Percentiles rank a stretch among this genome's conserved stretches.
Conservation (phyloP, 1,140 invertebrate genomes). For the Thaumetopoea pityocampa region DNA sequence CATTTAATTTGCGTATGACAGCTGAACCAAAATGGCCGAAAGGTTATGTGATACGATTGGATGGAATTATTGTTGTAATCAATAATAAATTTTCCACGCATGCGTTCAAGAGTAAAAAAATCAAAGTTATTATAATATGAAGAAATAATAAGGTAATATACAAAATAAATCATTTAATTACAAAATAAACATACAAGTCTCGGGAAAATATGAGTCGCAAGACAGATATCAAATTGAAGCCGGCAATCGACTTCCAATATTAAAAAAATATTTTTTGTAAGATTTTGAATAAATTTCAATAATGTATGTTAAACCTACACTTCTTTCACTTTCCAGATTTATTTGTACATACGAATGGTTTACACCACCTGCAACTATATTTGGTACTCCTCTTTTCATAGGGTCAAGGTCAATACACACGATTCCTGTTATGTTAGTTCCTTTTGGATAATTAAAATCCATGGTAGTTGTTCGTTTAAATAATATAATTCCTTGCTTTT, state of each 20-base stretch:
- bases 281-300: conserved; percentile 33
- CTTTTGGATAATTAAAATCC: conserved; percentile 25
- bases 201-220: too few species aligned
- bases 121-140: not conserved
- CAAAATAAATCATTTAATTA: not conserved
- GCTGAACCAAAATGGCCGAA: conserved; percentile 19
- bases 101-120: not conserved
- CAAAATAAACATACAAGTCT: not conserved
- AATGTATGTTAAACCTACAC: conserved; percentile 28
- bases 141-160: not conserved
- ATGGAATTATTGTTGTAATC: not conserved
- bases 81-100: not conserved
- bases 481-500: conserved; percentile 31
- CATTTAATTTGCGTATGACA: conserved; percentile 25
- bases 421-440: conserved; percentile 35
- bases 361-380: conserved; percentile 25
- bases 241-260: not conserved
- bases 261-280: conserved; percentile 7
- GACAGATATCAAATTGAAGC: too few species aligned
- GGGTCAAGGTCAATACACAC: conserved; percentile 28
- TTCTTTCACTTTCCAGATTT: conserved; percentile 28
- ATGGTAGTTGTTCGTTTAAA: conserved; percentile 24
- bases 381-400: conserved; percentile 21
- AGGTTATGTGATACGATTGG: conserved; percentile 16
- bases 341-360: conserved; percentile 22